phyloP scores from a whole-genome alignment of 1,140 invertebrate genomes.

The Tetragonula clypearis region DNA sequence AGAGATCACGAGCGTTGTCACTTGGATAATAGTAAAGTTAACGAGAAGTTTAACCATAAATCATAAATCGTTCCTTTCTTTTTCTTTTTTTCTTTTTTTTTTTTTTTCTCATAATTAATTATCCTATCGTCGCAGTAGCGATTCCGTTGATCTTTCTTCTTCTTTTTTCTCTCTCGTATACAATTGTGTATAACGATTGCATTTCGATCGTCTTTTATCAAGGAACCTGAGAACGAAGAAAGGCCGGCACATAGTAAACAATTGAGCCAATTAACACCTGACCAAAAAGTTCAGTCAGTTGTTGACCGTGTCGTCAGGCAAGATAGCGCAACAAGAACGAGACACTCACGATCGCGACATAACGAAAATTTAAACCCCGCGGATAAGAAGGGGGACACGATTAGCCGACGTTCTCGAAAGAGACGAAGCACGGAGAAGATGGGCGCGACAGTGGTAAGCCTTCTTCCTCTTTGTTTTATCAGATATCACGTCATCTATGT shows the following conservation, averaged over 20 bases:
- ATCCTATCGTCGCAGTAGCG: not conserved
- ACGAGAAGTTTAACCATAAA: not conserved
- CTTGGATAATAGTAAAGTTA: conserved; percentile 41
- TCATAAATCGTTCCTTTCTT: not conserved
- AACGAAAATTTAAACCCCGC: conserved; percentile 72
- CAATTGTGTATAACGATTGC: not conserved
- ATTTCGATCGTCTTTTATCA: conserved; percentile 45
- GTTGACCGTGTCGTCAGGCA: conserved; percentile 75
- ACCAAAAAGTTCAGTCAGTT: conserved; percentile 78
- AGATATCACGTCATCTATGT: not conserved
- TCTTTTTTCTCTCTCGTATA: not conserved
- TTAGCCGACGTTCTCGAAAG: conserved; percentile 80
- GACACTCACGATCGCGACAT: conserved; percentile 74
- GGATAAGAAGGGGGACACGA: conserved; percentile 75
- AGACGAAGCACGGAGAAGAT: conserved; percentile 82
- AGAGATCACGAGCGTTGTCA: conserved; percentile 1
- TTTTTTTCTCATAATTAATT: not conserved
- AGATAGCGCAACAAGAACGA: conserved; percentile 66
- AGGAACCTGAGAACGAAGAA: conserved; percentile 78
- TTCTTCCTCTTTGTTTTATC: not conserved
- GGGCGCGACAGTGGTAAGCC: conserved; percentile 82
- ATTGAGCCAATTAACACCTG: conserved; percentile 76
- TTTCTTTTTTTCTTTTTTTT: no score
- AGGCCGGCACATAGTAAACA: conserved; percentile 73
- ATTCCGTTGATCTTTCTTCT: not conserved